phyloP scores from a whole-genome alignment of 1,140 invertebrate genomes.

The Drepana arcuata region DNA sequence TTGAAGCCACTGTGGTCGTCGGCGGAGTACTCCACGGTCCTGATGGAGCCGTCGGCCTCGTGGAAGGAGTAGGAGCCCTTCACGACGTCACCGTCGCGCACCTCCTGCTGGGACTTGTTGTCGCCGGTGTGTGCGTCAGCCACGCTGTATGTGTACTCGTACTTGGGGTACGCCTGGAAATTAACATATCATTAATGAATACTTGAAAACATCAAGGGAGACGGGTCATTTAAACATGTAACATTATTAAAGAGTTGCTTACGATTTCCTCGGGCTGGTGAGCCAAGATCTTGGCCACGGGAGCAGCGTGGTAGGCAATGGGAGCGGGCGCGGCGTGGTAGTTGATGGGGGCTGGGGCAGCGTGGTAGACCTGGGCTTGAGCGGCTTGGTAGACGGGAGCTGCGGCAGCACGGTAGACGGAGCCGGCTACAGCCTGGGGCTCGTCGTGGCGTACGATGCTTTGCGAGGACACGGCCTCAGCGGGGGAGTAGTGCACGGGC shows the following conservation, averaged over 20 bases:
- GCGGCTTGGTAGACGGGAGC: constrained; percentile 24
- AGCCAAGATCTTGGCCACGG: constrained; percentile 1
- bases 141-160: constrained; percentile 57
- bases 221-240: too few relatives aligned
- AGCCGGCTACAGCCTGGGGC: constrained; percentile 9
- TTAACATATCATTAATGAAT: too few relatives aligned
- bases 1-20: constrained; percentile 72
- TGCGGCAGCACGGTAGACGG: constrained; percentile 24
- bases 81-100: constrained; percentile 67
- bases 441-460: constrained; percentile 51
- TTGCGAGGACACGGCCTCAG: constrained; percentile 44
- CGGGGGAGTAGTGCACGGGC: constrained; percentile 34
- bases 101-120: constrained; percentile 67
- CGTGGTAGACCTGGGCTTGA: constrained; percentile 20
- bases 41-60: constrained; percentile 70
- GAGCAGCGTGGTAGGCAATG: constrained; percentile 3
- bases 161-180: constrained; percentile 31
- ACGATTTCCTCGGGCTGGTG: constrained; percentile 5
- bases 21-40: constrained; percentile 70
- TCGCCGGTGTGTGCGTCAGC: constrained; percentile 9
- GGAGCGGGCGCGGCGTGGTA: constrained; percentile 5
- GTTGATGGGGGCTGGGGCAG: constrained; percentile 11
- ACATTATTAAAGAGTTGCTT: too few relatives aligned
- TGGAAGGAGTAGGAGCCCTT: constrained; percentile 70
- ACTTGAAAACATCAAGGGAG: too few relatives aligned